phyloP scores from a whole-genome alignment of 2,888 invertebrate genomes.

The Aphrophora alni region DNA sequence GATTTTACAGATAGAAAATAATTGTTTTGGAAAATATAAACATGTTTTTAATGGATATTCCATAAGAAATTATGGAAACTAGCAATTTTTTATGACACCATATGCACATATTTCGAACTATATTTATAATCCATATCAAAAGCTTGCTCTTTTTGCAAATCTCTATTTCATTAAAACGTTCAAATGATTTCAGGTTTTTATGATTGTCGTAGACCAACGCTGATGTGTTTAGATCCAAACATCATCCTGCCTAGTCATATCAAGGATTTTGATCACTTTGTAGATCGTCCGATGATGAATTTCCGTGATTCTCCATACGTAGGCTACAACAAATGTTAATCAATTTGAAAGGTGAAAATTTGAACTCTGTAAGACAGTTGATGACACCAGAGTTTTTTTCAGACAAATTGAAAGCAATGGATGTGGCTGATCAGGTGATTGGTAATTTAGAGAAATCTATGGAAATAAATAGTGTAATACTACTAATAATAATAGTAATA shows the following conservation, averaged over 20 bases:
- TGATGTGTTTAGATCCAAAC: conserved; percentile 69
- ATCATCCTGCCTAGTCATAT: conserved; percentile 65
- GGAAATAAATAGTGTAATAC: not conserved
- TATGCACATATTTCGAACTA: no score
- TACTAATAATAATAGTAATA: no score
- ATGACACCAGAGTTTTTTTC: conserved; percentile 65
- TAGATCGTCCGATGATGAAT: no score
- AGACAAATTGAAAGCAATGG: conserved; percentile 62
- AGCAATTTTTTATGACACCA: no score
- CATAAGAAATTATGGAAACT: no score
- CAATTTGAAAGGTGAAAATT: conserved; percentile 58
- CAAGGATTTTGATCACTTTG: no score
- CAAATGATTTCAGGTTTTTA: conserved; percentile 59
- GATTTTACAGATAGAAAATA: no score
- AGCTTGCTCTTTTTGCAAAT: no score
- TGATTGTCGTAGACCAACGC: conserved; percentile 61
- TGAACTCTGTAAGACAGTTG: conserved; percentile 57
- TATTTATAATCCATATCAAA: no score
- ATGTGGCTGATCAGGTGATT: conserved; percentile 61
- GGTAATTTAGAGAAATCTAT: conserved; percentile 49
- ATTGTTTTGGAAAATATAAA: no score
- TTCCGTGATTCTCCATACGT: conserved; percentile 58
- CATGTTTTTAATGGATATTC: no score
- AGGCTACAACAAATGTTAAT: conserved; percentile 59
- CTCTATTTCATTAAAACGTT: no score